Conservation (phyloP, 2,797 vertebrate species). For the Xiphophorus birchmanni region DNA sequence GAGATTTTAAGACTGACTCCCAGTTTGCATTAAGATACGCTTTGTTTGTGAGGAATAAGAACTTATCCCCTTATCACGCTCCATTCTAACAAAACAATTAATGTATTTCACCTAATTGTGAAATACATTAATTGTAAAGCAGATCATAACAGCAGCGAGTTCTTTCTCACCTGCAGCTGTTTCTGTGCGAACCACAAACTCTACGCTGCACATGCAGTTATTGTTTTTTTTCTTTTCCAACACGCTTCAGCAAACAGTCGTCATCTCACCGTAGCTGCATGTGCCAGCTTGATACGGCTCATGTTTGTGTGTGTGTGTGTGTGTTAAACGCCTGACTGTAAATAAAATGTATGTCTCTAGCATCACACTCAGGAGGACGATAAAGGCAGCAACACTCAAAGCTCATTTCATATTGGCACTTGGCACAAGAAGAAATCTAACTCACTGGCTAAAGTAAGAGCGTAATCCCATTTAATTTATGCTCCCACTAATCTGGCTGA, state of each 20-base stretch:
- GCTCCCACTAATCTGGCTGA: constrained; percentile 59
- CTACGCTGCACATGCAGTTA: neutral
- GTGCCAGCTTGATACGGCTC: neutral
- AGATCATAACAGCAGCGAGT: neutral
- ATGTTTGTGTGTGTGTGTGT: constrained; percentile 7
- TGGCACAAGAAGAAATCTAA: constrained; percentile 87
- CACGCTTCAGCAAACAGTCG: neutral
- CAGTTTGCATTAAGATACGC: neutral
- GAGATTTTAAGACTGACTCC: neutral
- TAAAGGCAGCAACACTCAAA: constrained; percentile 83
- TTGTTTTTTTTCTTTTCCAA: neutral
- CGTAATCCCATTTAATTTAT: constrained; percentile 56
- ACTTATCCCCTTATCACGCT: neutral
- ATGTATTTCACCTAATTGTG: neutral
- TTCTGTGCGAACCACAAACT: neutral
- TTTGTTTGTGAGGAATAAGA: neutral
- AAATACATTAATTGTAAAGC: neutral
- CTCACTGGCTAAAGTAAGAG: constrained; percentile 84
- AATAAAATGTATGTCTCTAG: constrained; percentile 84
- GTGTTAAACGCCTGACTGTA: constrained; percentile 30
- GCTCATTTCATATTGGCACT: constrained; percentile 84
- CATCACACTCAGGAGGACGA: constrained; percentile 81
- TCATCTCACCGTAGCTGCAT: neutral
- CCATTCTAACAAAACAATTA: neutral
- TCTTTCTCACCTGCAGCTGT: neutral